Evolutionary conservation across 2,113 vertebrate genomes (phyloP).

Genomic region (Chitala chitala): DNA sequence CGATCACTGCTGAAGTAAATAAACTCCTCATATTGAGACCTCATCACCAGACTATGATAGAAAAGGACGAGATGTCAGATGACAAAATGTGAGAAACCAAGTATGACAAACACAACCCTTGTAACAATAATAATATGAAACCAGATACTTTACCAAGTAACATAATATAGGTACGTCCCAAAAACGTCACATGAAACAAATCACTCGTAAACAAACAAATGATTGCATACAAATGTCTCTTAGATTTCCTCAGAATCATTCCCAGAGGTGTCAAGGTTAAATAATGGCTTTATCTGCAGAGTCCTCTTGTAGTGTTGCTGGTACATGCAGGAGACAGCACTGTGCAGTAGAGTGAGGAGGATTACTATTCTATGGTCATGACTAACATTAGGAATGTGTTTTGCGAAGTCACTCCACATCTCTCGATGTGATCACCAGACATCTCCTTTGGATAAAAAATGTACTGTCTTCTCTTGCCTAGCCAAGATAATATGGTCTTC

Average conservation of each 20-base stretch:
- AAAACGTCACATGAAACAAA: neutral
- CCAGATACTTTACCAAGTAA: neutral
- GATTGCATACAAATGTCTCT: neutral
- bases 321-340: too few relatives aligned
- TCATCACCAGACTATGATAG: constrained; percentile 67
- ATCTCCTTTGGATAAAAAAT: neutral
- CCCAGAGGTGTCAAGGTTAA: neutral
- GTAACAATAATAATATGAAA: neutral
- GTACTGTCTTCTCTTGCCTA: neutral
- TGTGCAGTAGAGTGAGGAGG: neutral
- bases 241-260: neutral
- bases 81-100: too few relatives aligned
- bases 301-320: neutral
- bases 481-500: too few relatives aligned
- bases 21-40: constrained; percentile 76
- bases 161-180: neutral
- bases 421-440: neutral
- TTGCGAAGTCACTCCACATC: neutral
- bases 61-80: constrained; percentile 12
- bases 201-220: neutral
- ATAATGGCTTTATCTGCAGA: neutral
- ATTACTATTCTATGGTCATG: neutral
- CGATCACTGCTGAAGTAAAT: constrained; percentile 70
- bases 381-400: neutral
- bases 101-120: too few relatives aligned